Evolutionary conservation across 1,140 invertebrate genomes (phyloP).

Genomic region (Drosophila bifasciata): DNA sequence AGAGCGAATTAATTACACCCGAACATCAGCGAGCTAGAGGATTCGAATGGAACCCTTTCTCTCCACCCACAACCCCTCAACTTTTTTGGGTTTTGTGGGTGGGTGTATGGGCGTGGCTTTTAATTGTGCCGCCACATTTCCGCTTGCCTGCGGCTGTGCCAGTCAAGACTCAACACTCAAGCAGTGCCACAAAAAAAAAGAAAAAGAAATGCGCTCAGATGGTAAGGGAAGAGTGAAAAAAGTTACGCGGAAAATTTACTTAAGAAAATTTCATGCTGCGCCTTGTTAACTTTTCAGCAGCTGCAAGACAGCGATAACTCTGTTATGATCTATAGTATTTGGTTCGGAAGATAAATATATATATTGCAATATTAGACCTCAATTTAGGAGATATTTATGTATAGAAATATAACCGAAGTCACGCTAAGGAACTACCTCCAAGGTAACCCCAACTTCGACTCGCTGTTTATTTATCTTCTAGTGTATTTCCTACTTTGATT

Average conservation of each 20-base stretch:
- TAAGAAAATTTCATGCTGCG: slow-evolving; percentile 48
- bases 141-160: slow-evolving; percentile 38
- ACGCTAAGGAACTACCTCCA: too few species aligned
- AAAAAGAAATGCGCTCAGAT: slow-evolving; percentile 14
- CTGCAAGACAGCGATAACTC: slow-evolving; percentile 19
- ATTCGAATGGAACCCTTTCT: slow-evolving; percentile 22
- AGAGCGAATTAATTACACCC: slow-evolving; percentile 80
- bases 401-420: too few species aligned
- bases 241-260: slow-evolving; percentile 65
- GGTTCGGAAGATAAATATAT: background rate
- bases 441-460: background rate
- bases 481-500: too few species aligned
- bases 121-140: slow-evolving; percentile 52
- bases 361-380: too few species aligned
- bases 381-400: too few species aligned
- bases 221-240: slow-evolving; percentile 10
- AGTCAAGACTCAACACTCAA: slow-evolving; percentile 8
- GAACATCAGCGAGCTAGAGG: slow-evolving; percentile 48
- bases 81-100: background rate
- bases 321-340: slow-evolving; percentile 30
- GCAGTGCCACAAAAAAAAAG: slow-evolving; percentile 7
- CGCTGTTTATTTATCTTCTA: too few species aligned
- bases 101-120: slow-evolving; percentile 33
- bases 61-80: background rate
- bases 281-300: slow-evolving; percentile 51